Base-by-base conservation (phyloP, 2,888 invertebrate genomes). In the Mythimna pallens region DNA sequence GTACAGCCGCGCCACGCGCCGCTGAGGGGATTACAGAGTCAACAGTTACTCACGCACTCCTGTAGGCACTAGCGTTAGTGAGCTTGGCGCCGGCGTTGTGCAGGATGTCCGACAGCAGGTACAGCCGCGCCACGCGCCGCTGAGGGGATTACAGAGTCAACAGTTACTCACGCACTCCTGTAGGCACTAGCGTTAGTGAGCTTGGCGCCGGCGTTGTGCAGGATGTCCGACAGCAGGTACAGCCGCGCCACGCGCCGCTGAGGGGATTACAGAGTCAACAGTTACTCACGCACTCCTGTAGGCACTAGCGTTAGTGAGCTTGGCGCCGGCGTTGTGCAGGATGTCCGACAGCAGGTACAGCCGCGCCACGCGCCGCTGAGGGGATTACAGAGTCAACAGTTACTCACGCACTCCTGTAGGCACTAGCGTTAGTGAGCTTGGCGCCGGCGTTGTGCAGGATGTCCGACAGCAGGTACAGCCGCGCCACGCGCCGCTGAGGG, bases 31-130 rank as follows among this genome's bases (percentile, higher is more conserved):
- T 25, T 25, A 25, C 25, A 25, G 25, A 25, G 25, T 25, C 25
- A 25, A 25, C 25, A 25, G 25, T 12, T 43, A 57, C 97, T 97
- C 93, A 98, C 98, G 98, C 98, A 95, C 97, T 98, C 82, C 99
- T 96, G 90, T 98, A 99, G 89, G 98, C 99, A 67, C 99, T 99
- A 0, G 99, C 99, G 94, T 99, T 99, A 61, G 98, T 98, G 40
- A 99, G 98, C 97, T 99, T 99, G 9, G 99, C 99, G 80, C 98
- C 98, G 91, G 99, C 99, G 94, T 99, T 99, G 93, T 99, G 99
- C 85, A 99, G 97, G 83, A 99, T 34, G 34, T 34, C 7, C 34
- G 5, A 34, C 34, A 4, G 34, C 34, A 34, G 36, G 8, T 8
- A 36, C 36, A 99, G 96, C 73, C 99, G 96, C 12, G 99, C 99